Conservation (phyloP, 2,113 vertebrate genomes). For the Engystomops pustulosus region DNA sequence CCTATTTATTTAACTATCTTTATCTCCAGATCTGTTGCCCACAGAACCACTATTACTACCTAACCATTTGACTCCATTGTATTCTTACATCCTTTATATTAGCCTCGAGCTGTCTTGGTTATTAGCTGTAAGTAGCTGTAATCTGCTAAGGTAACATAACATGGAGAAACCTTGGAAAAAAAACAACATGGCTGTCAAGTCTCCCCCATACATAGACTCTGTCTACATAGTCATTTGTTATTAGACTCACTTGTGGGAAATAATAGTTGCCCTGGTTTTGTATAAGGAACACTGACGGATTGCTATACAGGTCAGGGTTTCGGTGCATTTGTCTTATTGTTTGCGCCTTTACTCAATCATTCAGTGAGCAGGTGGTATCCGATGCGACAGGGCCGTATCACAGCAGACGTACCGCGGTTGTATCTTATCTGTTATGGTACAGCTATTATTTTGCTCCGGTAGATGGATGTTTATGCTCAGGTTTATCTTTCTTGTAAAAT, state of each 20-base stretch:
- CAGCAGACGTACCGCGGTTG: background rate
- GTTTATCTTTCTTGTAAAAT: background rate
- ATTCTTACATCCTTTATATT: no score
- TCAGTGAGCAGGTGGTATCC: background rate
- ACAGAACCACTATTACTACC: no score
- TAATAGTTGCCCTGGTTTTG: background rate
- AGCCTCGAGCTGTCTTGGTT: no score
- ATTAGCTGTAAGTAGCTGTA: no score
- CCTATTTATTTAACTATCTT: no score
- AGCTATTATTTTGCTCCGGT: background rate
- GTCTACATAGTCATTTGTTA: background rate
- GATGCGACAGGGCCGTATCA: background rate
- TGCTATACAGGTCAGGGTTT: background rate
- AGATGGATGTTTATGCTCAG: background rate
- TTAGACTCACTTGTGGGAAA: background rate
- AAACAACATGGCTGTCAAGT: no score
- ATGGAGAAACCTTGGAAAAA: no score
- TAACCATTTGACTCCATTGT: no score
- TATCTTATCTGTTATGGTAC: background rate
- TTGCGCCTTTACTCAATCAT: background rate
- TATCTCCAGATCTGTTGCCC: no score
- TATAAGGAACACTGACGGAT: background rate
- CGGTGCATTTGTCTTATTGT: background rate
- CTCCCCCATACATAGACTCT: no score
- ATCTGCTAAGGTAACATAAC: no score